phyloP scores from a whole-genome alignment of 2,888 invertebrate species.

The Acanthosepion esculentum region DNA sequence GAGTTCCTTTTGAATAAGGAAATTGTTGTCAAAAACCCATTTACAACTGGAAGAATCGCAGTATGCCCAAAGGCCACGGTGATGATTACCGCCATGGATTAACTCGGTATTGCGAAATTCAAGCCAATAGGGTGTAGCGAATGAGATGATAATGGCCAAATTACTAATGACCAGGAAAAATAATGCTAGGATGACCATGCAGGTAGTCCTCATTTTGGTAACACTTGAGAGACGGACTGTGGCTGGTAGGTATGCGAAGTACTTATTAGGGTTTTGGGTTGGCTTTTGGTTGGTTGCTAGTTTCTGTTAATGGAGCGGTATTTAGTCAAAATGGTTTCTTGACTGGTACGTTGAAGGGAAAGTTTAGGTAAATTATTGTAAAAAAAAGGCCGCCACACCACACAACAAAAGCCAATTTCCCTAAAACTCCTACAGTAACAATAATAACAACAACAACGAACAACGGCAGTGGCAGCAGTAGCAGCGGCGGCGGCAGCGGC shows the following conservation, averaged over 20 bases:
- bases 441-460: conserved; percentile 9
- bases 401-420: conserved; percentile 10
- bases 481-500: background rate
- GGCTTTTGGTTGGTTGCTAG: background rate
- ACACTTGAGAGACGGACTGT: background rate
- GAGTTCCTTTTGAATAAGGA: conserved; percentile 46
- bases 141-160: conserved; percentile 61
- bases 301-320: background rate
- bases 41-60: conserved; percentile 43
- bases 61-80: conserved; percentile 40
- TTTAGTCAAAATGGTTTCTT: background rate
- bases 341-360: background rate
- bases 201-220: conserved; percentile 57
- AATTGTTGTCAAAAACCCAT: conserved; percentile 39
- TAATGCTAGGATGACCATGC: conserved; percentile 62
- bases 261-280: too few species aligned
- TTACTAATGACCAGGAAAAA: conserved; percentile 63
- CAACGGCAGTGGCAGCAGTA: background rate
- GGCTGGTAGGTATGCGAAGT: background rate
- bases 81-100: background rate
- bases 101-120: conserved; percentile 46
- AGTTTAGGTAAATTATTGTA: too few species aligned
- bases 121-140: conserved; percentile 65
- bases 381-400: background rate
- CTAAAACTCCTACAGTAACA: conserved; percentile 21